Conservation (phyloP, 1,140 invertebrate species). For the Homarus americanus region DNA sequence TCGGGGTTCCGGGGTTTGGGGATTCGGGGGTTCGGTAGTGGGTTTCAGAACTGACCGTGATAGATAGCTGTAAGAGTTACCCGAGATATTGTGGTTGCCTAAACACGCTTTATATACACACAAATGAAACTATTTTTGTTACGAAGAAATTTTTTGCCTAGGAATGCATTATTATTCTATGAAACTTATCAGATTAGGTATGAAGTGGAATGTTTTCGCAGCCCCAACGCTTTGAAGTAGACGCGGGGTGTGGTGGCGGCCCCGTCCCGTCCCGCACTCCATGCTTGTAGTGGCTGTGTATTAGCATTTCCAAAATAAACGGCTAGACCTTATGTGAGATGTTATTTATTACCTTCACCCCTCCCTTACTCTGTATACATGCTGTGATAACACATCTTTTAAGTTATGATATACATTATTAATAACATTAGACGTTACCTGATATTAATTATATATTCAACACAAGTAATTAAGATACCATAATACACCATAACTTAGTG, state of each 20-base stretch:
- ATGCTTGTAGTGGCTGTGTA: conserved; percentile 30
- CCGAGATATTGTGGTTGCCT: conserved; percentile 3
- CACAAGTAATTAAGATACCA: too few relatives aligned
- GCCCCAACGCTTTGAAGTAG: conserved; percentile 42
- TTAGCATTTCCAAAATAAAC: conserved; percentile 20
- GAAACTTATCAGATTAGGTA: background rate
- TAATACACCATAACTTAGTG: too few relatives aligned
- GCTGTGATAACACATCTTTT: too few relatives aligned
- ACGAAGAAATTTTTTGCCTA: conserved; percentile 2
- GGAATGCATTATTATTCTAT: conserved; percentile 14
- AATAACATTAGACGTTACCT: too few relatives aligned
- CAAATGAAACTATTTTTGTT: conserved; percentile 29
- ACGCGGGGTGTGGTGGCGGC: background rate
- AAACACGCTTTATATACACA: conserved; percentile 13
- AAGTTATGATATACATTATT: too few relatives aligned
- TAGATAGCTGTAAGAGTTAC: conserved; percentile 46
- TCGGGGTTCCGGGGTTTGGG: too few relatives aligned
- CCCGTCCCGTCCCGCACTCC: background rate
- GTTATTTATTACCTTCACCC: background rate
- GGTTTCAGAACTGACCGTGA: too few relatives aligned
- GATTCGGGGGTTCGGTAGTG: too few relatives aligned
- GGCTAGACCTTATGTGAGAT: background rate
- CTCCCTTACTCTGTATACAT: background rate
- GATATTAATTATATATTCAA: too few relatives aligned
- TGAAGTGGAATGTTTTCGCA: conserved; percentile 48